phyloP scores from a whole-genome alignment of 1,140 invertebrate species.

The Cephus cinctus region DNA sequence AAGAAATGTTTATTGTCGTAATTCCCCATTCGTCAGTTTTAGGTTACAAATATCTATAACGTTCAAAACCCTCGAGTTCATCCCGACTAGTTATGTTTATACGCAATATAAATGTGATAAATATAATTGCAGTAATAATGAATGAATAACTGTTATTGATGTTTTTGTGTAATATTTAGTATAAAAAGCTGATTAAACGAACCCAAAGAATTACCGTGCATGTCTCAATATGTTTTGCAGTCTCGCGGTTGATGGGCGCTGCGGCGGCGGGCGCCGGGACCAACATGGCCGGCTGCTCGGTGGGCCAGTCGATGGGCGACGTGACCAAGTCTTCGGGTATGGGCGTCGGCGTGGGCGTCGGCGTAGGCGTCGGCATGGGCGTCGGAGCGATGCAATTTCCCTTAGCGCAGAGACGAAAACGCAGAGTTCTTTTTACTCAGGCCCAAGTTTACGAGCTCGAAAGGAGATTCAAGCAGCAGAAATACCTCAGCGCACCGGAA shows the following conservation, averaged over 20 bases:
- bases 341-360: conserved; percentile 62
- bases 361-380: conserved; percentile 74
- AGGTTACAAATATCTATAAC: background rate
- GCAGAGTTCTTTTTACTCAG: conserved; percentile 97
- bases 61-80: background rate
- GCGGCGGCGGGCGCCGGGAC: conserved; percentile 66
- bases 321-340: conserved; percentile 68
- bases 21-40: background rate
- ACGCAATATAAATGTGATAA: no score
- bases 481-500: conserved; percentile 96
- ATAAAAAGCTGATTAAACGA: no score
- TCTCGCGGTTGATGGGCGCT: conserved; percentile 84
- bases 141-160: background rate
- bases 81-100: no score
- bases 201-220: conserved; percentile 14
- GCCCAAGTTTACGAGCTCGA: conserved; percentile 98
- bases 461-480: conserved; percentile 91
- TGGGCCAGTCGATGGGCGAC: conserved; percentile 82
- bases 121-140: background rate
- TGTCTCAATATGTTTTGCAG: conserved; percentile 62
- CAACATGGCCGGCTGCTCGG: conserved; percentile 63
- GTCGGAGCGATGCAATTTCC: conserved; percentile 90
- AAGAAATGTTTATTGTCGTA: background rate
- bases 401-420: conserved; percentile 85
- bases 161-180: background rate